Percentiles rank a stretch among this genome's conserved stretches.
Conservation (phyloP, 2,888 invertebrate species). For the Phrixothrix hirtus region DNA sequence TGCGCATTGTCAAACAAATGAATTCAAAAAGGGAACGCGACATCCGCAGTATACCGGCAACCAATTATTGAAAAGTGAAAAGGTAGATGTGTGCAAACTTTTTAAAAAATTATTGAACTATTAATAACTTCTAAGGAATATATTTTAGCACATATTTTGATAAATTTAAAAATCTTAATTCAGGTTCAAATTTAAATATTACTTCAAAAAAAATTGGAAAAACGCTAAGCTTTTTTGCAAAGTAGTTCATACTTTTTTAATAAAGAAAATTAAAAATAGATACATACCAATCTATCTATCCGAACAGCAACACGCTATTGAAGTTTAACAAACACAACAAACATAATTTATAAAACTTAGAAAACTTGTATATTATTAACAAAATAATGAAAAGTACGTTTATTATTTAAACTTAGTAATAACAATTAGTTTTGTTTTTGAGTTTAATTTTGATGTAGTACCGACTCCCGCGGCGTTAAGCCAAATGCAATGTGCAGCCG, state of each 20-base stretch:
- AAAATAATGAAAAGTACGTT: slow-evolving; percentile 23
- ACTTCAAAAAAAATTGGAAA: too few relatives aligned
- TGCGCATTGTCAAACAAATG: slow-evolving; percentile 18
- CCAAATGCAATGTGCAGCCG: slow-evolving; percentile 52
- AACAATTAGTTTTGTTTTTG: slow-evolving; percentile 30
- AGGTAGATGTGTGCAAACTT: too few relatives aligned
- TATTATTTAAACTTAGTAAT: slow-evolving; percentile 34
- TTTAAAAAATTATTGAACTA: too few relatives aligned
- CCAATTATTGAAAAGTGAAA: background rate
- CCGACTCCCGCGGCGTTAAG: slow-evolving; percentile 53
- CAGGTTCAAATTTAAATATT: background rate
- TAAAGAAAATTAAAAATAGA: slow-evolving; percentile 31
- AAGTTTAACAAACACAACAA: slow-evolving; percentile 55
- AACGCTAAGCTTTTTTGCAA: too few relatives aligned
- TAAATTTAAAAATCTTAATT: too few relatives aligned
- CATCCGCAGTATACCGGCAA: slow-evolving; percentile 21
- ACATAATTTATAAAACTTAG: slow-evolving; percentile 49
- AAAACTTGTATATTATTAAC: slow-evolving; percentile 27
- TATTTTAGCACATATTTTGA: too few relatives aligned
- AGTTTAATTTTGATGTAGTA: slow-evolving; percentile 51
- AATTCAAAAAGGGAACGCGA: slow-evolving; percentile 21
- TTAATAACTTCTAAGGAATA: too few relatives aligned
- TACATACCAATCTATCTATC: slow-evolving; percentile 45
- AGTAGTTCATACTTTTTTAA: too few relatives aligned
- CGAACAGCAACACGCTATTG: slow-evolving; percentile 43